These are phyloP conservation scores for Bilobella aurantiaca DNA, from an alignment of 1,140 invertebrate species.

Conservation along the genomic window DNA sequence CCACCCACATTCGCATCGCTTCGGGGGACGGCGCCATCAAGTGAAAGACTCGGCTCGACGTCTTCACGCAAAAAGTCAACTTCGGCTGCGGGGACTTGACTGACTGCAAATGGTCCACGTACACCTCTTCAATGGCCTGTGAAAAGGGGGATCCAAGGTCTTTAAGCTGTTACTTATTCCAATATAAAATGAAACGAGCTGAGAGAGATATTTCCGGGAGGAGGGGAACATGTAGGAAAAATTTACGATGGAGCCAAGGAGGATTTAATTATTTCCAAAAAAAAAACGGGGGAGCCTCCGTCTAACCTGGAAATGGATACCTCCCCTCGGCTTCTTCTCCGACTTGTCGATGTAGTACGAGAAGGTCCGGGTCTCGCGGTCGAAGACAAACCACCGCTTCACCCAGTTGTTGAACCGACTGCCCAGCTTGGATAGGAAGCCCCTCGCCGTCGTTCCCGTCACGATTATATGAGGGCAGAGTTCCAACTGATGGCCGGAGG, in stretches of 20 bases:
- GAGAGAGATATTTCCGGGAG: background rate
- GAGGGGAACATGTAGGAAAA: too few relatives aligned
- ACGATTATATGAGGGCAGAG: conserved; percentile 76
- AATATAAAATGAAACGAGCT: background rate
- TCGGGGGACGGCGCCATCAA: conserved; percentile 89
- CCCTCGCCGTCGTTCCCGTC: conserved; percentile 64
- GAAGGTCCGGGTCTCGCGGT: conserved; percentile 71
- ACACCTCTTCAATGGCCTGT: conserved; percentile 92
- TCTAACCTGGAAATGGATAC: conserved; percentile 77
- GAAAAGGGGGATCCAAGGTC: conserved; percentile 24
- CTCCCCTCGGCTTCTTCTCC: conserved; percentile 75
- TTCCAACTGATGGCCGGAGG: conserved; percentile 85
- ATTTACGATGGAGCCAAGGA: too few relatives aligned
- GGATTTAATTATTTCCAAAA: background rate
- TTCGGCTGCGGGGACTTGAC: conserved; percentile 81
- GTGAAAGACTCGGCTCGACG: conserved; percentile 74
- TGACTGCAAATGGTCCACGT: conserved; percentile 84
- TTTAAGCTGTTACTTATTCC: conserved; percentile 28
- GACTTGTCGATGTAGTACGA: conserved; percentile 83
- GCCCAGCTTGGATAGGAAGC: conserved; percentile 84
- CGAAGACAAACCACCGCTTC: conserved; percentile 94
- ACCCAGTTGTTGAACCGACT: conserved; percentile 89
- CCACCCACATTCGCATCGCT: conserved; percentile 93
- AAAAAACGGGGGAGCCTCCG: background rate
- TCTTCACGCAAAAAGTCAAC: conserved; percentile 93